Evolutionary conservation across 2,888 invertebrate genomes (phyloP), one percentile per base, ranked within the genome.

Genomic region (Caprella mutica): DNA sequence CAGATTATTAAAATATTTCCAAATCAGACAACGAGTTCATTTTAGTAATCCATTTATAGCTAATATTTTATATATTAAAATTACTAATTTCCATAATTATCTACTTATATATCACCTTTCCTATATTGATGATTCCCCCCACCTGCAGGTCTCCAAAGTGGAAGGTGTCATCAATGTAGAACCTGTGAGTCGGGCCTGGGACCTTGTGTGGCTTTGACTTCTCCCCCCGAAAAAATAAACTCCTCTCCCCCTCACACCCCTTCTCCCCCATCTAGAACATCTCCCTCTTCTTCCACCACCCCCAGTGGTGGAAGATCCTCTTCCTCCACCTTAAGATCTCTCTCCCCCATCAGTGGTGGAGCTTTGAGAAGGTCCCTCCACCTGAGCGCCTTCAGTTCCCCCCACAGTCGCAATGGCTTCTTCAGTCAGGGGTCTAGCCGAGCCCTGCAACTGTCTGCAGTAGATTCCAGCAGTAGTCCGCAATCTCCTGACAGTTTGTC

Each of bases 231-330:
- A 27, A 30, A 27, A 3, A 30, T 30, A 48, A 17, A 27, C 3
- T 48, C 48, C 1, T 29, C 48, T 6, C 48, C 48, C 9, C 48
- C 48, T 17, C 29, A 48, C 48, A 48, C 48, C 3, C 48, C 48
- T 29, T 48, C 48, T 26, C 48, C 48, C 4, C 27, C 27, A 3
- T 48, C 48, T n/a, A 48, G 48, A 48, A 48, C 48, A n/a, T 48
- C 48, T 1, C 44, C 44, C 17, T 44, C 44, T 12, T 44, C 44
- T 17, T 26, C 44, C n/a, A 44, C 44, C 8, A 44, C 44, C 5
- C 44, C 44, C 6, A 44, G 23, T 24, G 17, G 23, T 21, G 44
- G 27, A 23, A n/a, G 19, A 4, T 24, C 5, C 5, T 24, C 21
- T 14, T 21, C 26, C 12, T n/a, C n/a, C 2, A n/a, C 44, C 23